These are phyloP conservation scores for Lepidocyrtinus sp. DNA, from an alignment of 2,888 invertebrate species.

Conservation along the genomic window DNA sequence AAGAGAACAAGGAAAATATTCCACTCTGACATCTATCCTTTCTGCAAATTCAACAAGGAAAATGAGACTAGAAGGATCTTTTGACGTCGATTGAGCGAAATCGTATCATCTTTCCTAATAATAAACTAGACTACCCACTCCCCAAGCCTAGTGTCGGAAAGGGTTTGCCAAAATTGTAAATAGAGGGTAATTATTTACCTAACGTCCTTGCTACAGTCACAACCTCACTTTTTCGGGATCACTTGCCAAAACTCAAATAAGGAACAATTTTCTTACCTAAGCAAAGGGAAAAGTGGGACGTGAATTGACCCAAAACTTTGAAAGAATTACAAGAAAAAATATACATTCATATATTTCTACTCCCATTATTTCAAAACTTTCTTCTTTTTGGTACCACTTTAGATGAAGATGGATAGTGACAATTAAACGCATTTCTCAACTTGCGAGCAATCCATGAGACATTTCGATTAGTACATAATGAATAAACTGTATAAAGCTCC, in stretches of 20 bases:
- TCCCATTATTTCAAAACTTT: no score
- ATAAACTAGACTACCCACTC: background rate
- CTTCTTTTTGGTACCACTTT: no score
- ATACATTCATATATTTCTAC: no score
- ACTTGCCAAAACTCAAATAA: background rate
- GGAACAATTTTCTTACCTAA: no score
- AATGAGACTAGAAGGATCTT: background rate
- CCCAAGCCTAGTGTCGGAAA: background rate
- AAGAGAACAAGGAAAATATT: background rate
- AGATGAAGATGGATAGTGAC: background rate
- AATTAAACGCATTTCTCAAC: background rate
- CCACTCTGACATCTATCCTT: background rate
- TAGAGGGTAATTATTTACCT: background rate
- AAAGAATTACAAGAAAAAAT: no score
- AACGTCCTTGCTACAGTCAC: background rate
- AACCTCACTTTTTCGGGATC: background rate
- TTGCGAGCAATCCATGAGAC: no score
- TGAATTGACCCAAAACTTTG: no score
- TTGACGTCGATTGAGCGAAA: conserved; percentile 19
- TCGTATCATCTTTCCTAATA: conserved; percentile 26
- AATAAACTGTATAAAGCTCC: no score
- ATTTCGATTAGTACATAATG: no score
- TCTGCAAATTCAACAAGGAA: background rate
- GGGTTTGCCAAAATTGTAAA: background rate
- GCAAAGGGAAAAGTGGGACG: no score